Conservation (phyloP, 2,113 vertebrate genomes). For the Thryonomys swinderianus region DNA sequence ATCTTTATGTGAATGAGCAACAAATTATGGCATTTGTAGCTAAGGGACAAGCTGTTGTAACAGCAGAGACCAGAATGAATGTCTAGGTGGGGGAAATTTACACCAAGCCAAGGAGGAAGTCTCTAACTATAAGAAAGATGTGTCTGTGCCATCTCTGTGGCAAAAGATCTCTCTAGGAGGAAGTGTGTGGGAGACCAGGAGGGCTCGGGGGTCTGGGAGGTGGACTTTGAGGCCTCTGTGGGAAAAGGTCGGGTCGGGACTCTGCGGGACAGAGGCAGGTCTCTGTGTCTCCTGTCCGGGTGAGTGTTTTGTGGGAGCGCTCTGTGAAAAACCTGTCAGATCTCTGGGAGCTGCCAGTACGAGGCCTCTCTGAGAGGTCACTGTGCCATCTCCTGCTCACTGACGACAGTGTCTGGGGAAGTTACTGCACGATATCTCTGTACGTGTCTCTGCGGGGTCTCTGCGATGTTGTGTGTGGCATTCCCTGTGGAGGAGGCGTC, state of each 20-base stretch:
- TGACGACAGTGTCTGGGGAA: background rate
- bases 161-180: background rate
- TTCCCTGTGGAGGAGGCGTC: background rate
- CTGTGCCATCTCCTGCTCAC: background rate
- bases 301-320: background rate
- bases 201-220: background rate
- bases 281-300: background rate
- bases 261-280: background rate
- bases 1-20: background rate
- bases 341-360: background rate
- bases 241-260: background rate
- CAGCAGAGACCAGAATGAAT: background rate
- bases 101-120: background rate
- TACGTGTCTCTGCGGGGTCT: background rate
- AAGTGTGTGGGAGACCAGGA: background rate
- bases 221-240: background rate
- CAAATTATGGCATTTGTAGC: background rate
- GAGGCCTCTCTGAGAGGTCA: background rate
- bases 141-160: background rate
- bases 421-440: background rate
- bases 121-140: background rate
- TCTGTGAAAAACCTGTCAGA: background rate
- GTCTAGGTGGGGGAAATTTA: background rate
- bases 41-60: background rate
- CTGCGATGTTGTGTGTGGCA: background rate